Evolutionary conservation across 2,888 invertebrate genomes (phyloP), one percentile per base, ranked within the genome.

Genomic region (Erebia aethiops): DNA sequence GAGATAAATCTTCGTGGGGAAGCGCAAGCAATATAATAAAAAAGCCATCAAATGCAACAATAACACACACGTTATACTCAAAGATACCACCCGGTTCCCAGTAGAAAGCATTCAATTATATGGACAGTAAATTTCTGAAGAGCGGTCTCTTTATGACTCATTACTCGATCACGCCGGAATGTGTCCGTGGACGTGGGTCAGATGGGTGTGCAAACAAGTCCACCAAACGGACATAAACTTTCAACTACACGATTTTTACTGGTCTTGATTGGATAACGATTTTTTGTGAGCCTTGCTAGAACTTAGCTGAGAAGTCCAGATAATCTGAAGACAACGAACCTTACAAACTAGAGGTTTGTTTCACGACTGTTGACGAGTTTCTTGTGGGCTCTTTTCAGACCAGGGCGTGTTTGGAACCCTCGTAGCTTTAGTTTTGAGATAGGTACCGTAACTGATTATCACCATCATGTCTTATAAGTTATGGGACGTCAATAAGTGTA

Each of bases 151-250:
- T 74, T 80, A 76, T 80, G 80, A 80, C 74, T 90, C 89, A 90
- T 85, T 84, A 78, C 78, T 60, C 74, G 76, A 73, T 77, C 71
- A 70, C 56, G 73, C 70, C 74, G 72, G 78, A 80, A 81, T 80
- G 78, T 57, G 71, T 18, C 67, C 64, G 43, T 43, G 43, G 10
- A 43, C 43, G 11, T 43, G 43, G 43, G 43, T 11, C 43, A 49
- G 56, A 21, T 81, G 80, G 76, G 81, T 82, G 84, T 81, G 89
- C 89, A 90, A 88, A 90, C 89, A 87, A 77, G 65, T 64, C 60
- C n/a, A 65, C 52, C n/a, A 46, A 52, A 57, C 66, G 9, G 57
- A 60, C n/a, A 67, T 70, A 49, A 77, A 67, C 73, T 69, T 68
- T 60, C 75, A 76, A 81, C 70, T 43, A 61, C 35, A 16, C n/a